A percentile compares a stretch with the other conserved stretches of the same genome.
phyloP scores from a whole-genome alignment of 2,888 invertebrate genomes.

The Melieria omissa region DNA sequence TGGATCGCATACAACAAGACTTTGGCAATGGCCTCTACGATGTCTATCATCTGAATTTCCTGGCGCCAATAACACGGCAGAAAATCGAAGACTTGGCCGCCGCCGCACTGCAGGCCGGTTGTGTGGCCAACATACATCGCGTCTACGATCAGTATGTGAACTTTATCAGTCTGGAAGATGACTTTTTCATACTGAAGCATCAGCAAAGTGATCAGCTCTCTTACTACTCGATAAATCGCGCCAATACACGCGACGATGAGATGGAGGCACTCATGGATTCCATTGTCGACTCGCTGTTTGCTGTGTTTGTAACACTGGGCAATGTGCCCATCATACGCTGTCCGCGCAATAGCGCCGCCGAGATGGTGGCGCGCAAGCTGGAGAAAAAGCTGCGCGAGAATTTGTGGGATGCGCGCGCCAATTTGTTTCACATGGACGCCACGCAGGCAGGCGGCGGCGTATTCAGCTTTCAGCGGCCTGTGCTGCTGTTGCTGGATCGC shows the following conservation, averaged over 20 bases:
- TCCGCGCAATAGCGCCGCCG: conserved; percentile 96
- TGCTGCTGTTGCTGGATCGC: conserved; percentile 91
- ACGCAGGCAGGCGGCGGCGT: conserved; percentile 76
- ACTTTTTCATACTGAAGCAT: conserved; percentile 93
- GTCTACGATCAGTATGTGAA: conserved; percentile 99
- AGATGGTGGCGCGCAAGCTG: conserved; percentile 96
- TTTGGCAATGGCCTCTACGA: conserved; percentile 91
- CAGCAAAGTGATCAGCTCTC: conserved; percentile 91
- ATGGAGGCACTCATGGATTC: conserved; percentile 94
- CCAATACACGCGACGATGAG: conserved; percentile 93
- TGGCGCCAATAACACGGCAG: conserved; percentile 92
- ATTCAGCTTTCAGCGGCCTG: conserved; percentile 91
- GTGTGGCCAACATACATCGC: conserved; percentile 92
- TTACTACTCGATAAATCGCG: conserved; percentile 95
- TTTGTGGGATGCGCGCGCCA: conserved; percentile 95
- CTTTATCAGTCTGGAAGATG: conserved; percentile 97
- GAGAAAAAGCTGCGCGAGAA: conserved; percentile 98
- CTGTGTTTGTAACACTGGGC: conserved; percentile 96
- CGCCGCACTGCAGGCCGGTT: conserved; percentile 89
- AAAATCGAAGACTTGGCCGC: conserved; percentile 95
- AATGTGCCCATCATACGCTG: conserved; percentile 72
- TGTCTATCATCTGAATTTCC: conserved; percentile 95
- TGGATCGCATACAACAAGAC: conserved; percentile 92
- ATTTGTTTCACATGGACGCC: conserved; percentile 90
- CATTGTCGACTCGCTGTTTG: conserved; percentile 96